Evolutionary conservation across 53 echinoderm and acorn worm genomes (phyloP), one percentile per base, ranked within the genome.

Genomic region (Paracentrotus lividus): DNA sequence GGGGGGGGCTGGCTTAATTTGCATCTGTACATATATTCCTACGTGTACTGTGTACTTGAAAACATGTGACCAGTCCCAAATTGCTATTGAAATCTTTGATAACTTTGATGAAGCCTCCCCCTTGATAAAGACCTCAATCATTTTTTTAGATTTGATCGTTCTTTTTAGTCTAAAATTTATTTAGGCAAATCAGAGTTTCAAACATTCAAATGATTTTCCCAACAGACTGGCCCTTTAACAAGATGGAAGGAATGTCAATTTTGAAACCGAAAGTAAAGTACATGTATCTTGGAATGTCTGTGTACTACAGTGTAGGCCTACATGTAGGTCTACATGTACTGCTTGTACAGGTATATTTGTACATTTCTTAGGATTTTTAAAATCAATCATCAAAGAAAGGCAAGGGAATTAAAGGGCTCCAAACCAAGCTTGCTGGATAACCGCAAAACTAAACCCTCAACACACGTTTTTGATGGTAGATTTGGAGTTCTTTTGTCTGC

Each of bases 401-500:
- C 15, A 72, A 38, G 40, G 21, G 72, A 72, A 38, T 72, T 40
- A 40, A 72, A 40, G 21, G 40, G 72, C 10, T 38, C 72, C 72
- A 18, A 38, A 14, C 67, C 67, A 77, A 42, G 47, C 81, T 81
- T 47, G 24, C 26, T 36, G 45, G 7, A 81, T 12, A 81, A 81
- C 81, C 81, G 47, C 81, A 81, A 81, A 14, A 23, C 26, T 23
- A n/a, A 81, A 27, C 81, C 42, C 81, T 81, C 81, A 81, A 81
- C 26, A n/a, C 8, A 21, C 76, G 0, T 45, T 47, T 47, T 81
- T 81, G 81, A 26, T 47, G 81, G 81, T 81, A n/a, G 81, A 44
- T 47, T n/a, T 81, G 47, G 81, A 10, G 26, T 81, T 47, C 81
- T 81, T 81, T 81, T 81, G 81, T 81, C 81, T 47, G 81, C 81